Base-by-base conservation (phyloP, 2,113 vertebrate genomes). In the Procapra przewalskii region DNA sequence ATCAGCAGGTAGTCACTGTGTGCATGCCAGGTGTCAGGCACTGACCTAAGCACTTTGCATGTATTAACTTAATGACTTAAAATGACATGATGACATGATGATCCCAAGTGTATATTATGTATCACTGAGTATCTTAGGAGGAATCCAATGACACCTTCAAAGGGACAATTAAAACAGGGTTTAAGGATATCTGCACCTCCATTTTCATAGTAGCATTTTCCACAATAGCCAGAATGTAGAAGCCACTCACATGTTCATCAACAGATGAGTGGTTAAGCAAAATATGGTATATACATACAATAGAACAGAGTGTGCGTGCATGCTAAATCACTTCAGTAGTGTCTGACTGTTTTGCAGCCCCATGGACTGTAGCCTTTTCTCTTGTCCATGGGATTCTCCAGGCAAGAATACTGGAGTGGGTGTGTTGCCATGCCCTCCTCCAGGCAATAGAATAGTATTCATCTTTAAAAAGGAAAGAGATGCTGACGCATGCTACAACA, bases 301-400 rank as follows among this genome's bases (percentile, higher is more conserved):
- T 4, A n/a, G 57, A 71, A 7, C 25, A 23, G 67, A 3, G 10
- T 23, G n/a, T 21, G n/a, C 0, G 1, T 11, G 4, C 9, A 6
- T 3, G n/a, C 64, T 11, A 3, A 71, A 10, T 71, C 67, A 71
- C n/a, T 23, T 23, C 19, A 71, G n/a, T 12, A 11, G 9, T 36
- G 19, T 12, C 67, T 71, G 67, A 6, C 67, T 40, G 19, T 36
- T 71, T 11, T 6, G 10, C 67, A 40, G n/a, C 19, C n/a, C n/a
- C 67, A 23, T 40, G n/a, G 19, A 40, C n/a, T 71, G 19, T 23
- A 23, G 19, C 67, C 67, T 21, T 71, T 40, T 71, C 67, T 71
- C n/a, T 71, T 23, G n/a, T 12, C 64, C 67, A 23, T 12, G 67
- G 67, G 67, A 40, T 71, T 71, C 67, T 71, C 67, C 67, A 71